Percentiles rank a stretch among this genome's conserved stretches.
Conservation (phyloP, 2,888 invertebrate species). For the Zygaena filipendulae region DNA sequence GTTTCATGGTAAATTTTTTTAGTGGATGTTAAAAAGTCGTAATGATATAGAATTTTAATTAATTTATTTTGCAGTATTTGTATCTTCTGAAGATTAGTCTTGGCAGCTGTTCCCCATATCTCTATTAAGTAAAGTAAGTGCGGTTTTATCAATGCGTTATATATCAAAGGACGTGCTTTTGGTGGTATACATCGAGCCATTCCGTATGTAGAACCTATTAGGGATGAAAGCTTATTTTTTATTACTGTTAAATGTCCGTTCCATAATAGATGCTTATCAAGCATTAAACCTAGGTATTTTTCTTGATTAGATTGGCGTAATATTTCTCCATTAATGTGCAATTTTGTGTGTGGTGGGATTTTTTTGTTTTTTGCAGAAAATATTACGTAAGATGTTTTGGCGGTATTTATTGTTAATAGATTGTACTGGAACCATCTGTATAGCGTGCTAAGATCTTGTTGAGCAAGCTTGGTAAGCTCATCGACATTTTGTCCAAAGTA, state of each 20-base stretch:
- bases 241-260: background rate
- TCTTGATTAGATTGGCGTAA: background rate
- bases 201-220: background rate
- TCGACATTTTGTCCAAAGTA: background rate
- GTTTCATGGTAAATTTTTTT: too few species aligned
- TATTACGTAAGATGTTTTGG: slow-evolving; percentile 12
- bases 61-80: too few species aligned
- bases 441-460: slow-evolving; percentile 12
- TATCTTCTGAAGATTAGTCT: too few species aligned
- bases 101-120: too few species aligned
- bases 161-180: background rate
- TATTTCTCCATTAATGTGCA: background rate
- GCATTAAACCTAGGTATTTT: slow-evolving; percentile 1
- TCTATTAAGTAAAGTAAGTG: too few species aligned
- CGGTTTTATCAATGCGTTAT: slow-evolving; percentile 6
- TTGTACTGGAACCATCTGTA: slow-evolving; percentile 10
- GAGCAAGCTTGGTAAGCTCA: slow-evolving; percentile 2
- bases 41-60: too few species aligned
- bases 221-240: background rate
- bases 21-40: too few species aligned
- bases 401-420: slow-evolving; percentile 2
- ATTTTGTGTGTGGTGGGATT: background rate
- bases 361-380: slow-evolving; percentile 3
- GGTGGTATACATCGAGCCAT: background rate
- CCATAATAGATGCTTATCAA: background rate